phyloP scores from a whole-genome alignment of 2,888 invertebrate genomes.

The Acanthococcus lagerstroemiae region DNA sequence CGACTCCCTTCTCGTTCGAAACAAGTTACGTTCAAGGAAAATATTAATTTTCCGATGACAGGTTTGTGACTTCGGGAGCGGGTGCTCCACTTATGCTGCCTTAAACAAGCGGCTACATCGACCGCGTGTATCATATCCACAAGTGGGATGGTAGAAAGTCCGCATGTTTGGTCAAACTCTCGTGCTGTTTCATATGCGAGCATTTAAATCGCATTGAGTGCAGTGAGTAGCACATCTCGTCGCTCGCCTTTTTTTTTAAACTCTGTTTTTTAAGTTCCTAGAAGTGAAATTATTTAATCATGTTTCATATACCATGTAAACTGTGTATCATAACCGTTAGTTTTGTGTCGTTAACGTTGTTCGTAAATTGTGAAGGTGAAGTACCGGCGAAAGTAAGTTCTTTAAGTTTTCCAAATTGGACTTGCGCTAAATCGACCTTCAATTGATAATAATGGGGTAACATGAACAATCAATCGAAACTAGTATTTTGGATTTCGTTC shows the following conservation, averaged over 20 bases:
- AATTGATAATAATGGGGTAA: too few species aligned
- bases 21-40: too few species aligned
- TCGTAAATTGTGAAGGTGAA: constrained; percentile 19
- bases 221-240: not conserved
- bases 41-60: too few species aligned
- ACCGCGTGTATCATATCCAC: not conserved
- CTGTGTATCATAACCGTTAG: constrained; percentile 1
- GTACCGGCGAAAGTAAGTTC: constrained; percentile 10
- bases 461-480: too few species aligned
- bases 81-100: too few species aligned
- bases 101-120: too few species aligned
- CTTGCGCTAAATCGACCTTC: too few species aligned
- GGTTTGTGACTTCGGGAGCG: too few species aligned
- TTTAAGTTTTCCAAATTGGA: too few species aligned
- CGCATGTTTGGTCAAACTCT: constrained; percentile 18
- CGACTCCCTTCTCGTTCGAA: too few species aligned
- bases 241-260: not conserved
- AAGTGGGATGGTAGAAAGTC: constrained; percentile 22
- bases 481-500: too few species aligned
- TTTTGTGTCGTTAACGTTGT: constrained; percentile 4
- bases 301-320: constrained; percentile 11
- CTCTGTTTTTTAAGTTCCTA: constrained; percentile 7
- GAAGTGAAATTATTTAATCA: too few species aligned
- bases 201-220: not conserved
- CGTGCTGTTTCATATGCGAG: not conserved